Base-by-base conservation (phyloP, 2,888 invertebrate genomes). In the Diaphora mendica region DNA sequence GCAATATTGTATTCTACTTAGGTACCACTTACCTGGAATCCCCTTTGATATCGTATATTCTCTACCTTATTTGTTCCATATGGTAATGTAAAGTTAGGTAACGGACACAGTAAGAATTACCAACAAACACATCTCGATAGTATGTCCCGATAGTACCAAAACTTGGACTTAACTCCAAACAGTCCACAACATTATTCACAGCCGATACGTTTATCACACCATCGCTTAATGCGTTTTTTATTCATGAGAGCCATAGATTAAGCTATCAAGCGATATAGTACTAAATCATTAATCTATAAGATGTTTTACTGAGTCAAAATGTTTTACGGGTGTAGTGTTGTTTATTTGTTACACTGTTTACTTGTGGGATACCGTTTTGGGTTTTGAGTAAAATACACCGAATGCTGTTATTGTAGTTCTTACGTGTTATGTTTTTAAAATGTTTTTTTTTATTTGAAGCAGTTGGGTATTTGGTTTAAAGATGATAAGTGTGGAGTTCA, bases 161-260 rank as follows among this genome's bases (percentile, higher is more conserved):
- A 4, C 68, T 66, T 65, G 23, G 55, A 39, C 76, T 78, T 76
- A 74, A 75, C 76, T 73, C 74, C 64, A 68, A 78, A 72, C 74
- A 71, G 75, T 80, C 79, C 68, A 82, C 74, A 78, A 81, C 87
- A 86, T 86, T 82, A 88, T 77, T 87, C 85, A 85, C 76, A 64
- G 44, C 30, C 68, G 82, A 83, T 83, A 81, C 84, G 86, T 85
- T 84, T 87, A 87, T 86, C 88, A 86, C 86, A 86, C 82, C 80
- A 87, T 86, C 83, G 77, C 87, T 85, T 91, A 91, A 92, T 91
- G 89, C 82, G 82, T 87, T 88, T 92, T 91, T 91, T 92, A 92
- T 92, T 92, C 91, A 92, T 92, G 91, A 92, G 89, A 73, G 68
- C 82, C 79, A 88, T 85, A 87, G 90, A 92, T 92, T 92, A 91